A percentile compares a stretch with the other conserved stretches of the same genome.
These are phyloP conservation scores for Theonella swinhoei DNA, from an alignment of 37 sponge, comb jelly and placozoan species.

Conservation along the genomic window DNA sequence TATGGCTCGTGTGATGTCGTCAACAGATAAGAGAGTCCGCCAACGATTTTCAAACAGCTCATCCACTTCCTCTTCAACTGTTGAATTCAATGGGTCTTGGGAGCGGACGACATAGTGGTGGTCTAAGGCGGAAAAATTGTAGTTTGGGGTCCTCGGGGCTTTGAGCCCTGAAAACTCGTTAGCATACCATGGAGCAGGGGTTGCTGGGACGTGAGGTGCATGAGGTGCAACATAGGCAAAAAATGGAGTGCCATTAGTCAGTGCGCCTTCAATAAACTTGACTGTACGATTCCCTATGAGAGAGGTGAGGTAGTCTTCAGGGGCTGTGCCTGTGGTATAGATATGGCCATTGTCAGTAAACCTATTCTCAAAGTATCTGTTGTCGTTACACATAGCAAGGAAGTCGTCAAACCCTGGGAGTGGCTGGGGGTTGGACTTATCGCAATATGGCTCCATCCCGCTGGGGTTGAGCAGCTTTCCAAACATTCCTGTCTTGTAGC, in stretches of 20 bases:
- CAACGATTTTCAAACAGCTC: constrained; percentile 69
- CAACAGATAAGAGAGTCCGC: constrained; percentile 82
- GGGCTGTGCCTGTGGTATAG: constrained; percentile 25
- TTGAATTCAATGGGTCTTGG: constrained; percentile 41
- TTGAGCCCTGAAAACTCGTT: constrained; percentile 21
- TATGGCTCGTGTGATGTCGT: constrained; percentile 66
- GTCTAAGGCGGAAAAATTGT: constrained; percentile 60
- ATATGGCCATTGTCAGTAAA: constrained; percentile 48
- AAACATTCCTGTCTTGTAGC: constrained; percentile 74
- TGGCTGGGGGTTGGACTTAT: not conserved
- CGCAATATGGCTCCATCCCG: constrained; percentile 53
- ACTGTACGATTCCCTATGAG: constrained; percentile 65
- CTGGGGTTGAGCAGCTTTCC: constrained; percentile 69
- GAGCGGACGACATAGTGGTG: constrained; percentile 75
- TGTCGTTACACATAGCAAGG: constrained; percentile 74
- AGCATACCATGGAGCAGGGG: constrained; percentile 84
- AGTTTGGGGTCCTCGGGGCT: constrained; percentile 83
- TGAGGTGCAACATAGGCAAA: constrained; percentile 81
- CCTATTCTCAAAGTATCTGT: constrained; percentile 54
- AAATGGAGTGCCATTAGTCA: constrained; percentile 46
- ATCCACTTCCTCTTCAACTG: constrained; percentile 29
- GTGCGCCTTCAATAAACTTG: constrained; percentile 44
- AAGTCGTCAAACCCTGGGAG: constrained; percentile 66
- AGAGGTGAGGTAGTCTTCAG: constrained; percentile 75
- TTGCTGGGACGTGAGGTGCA: constrained; percentile 85